Evolutionary conservation across 2,888 invertebrate species (phyloP).

Genomic region (Pachliopta kotzebuea): DNA sequence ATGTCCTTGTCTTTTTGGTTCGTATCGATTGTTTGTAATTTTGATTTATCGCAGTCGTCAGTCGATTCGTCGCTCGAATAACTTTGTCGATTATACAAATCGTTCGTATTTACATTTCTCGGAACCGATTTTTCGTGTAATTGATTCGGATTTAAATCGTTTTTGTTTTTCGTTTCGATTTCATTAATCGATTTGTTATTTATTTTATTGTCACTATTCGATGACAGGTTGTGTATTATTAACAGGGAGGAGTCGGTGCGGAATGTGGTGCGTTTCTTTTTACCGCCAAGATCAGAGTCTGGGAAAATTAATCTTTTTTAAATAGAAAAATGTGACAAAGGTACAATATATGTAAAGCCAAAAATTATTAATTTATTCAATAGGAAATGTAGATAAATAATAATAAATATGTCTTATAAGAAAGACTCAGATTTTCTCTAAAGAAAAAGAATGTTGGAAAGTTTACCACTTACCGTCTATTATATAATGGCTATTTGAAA

Average conservation of each 20-base stretch:
- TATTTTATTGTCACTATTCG: constrained; percentile 13
- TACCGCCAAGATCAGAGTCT: constrained; percentile 6
- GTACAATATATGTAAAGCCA: too few species aligned
- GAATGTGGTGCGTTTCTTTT: constrained; percentile 24
- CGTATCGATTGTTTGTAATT: neutral
- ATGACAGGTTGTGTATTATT: constrained; percentile 18
- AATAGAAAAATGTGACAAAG: too few species aligned
- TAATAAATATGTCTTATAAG: too few species aligned
- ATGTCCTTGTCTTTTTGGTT: neutral
- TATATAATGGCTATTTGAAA: too few species aligned
- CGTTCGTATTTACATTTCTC: neutral
- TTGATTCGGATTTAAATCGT: neutral
- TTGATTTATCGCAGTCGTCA: neutral
- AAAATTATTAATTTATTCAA: too few species aligned
- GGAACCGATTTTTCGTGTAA: neutral
- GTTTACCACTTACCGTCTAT: too few species aligned
- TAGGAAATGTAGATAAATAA: too few species aligned
- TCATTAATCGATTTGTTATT: neutral
- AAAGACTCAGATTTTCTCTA: too few species aligned
- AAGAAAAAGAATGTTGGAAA: too few species aligned
- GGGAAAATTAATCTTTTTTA: neutral
- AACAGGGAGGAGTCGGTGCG: constrained; percentile 21
- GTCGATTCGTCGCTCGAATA: constrained; percentile 1
- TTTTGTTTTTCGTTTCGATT: neutral
- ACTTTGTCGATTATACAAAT: neutral